Evolutionary conservation across 2,113 vertebrate genomes (phyloP), one percentile per base, ranked within the genome.

Genomic region (Paramisgurnus dabryanus): DNA sequence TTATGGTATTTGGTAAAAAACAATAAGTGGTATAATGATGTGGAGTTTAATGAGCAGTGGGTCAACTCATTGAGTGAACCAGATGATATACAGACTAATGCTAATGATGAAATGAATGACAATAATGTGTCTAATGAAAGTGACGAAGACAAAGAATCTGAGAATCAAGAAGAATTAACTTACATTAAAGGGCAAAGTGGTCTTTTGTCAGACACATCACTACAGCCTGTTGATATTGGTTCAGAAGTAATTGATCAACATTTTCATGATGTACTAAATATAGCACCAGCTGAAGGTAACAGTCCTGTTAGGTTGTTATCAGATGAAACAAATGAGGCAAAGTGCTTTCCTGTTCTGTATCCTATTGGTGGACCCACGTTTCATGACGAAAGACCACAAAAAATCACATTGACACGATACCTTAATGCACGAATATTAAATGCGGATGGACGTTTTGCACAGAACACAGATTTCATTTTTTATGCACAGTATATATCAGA

Each of bases 401-500:
- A 71, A 60, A 49, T 78, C 8, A 80, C 64, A 6, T 43, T 79
- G 53, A 17, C 76, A 43, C 4, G 65, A 11, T 84, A 77, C 3
- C 39, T 84, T 6, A 83, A 83, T 17, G 13, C 43, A 61, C 53
- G 66, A n/a, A 66, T 80, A 3, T 50, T 84, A 18, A 67, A 81
- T 68, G 83, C 79, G 11, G 72, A 84, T 77, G 78, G 78, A 27
- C 1, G 78, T 7, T 81, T 84, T 84, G 80, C 75, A 7, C 27
- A 69, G 6, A 84, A 40, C 27, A 47, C 53, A 55, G 80, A 81
- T 7, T 84, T 58, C 5, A 22, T 80, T 2, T 84, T 84, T 55
- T 73, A 77, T 72, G 66, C 78, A 13, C 82, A 80, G 3, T 80
- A 84, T 41, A 41, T 84, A 17, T 81, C 79, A 77, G 78, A 84